phyloP scores from a whole-genome alignment of 2,888 invertebrate genomes.

The Thymelicus lineola region DNA sequence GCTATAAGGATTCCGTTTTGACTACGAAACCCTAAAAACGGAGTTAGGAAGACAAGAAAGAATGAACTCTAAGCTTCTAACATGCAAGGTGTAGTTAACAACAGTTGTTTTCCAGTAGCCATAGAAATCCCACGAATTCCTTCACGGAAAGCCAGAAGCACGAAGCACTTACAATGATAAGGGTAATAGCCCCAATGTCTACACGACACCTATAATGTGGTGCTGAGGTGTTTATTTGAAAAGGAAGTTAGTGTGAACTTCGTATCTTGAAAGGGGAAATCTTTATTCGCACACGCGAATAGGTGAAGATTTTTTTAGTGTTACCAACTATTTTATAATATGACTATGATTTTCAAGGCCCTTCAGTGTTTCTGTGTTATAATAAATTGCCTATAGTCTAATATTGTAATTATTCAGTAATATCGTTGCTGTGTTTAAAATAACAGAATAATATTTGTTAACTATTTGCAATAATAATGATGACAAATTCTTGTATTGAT shows the following conservation, averaged over 20 bases:
- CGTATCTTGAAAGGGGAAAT: conserved; percentile 17
- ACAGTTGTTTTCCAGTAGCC: conserved; percentile 53
- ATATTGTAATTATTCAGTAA: too few relatives aligned
- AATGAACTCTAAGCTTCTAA: conserved; percentile 40
- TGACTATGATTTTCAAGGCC: too few relatives aligned
- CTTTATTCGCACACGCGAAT: conserved; percentile 3
- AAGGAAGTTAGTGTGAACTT: conserved; percentile 39
- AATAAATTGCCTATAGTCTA: too few relatives aligned
- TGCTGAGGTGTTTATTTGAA: conserved; percentile 40
- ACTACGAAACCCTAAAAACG: background rate
- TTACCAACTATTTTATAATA: too few relatives aligned
- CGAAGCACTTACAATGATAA: conserved; percentile 57
- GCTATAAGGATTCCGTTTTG: too few relatives aligned
- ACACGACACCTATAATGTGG: conserved; percentile 37
- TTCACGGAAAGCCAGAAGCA: conserved; percentile 58
- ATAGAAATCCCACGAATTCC: conserved; percentile 57
- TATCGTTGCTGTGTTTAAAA: too few relatives aligned
- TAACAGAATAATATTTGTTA: too few relatives aligned
- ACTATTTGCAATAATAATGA: too few relatives aligned
- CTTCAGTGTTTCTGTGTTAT: too few relatives aligned
- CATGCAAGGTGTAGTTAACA: conserved; percentile 46
- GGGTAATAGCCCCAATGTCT: conserved; percentile 53
- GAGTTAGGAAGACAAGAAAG: conserved; percentile 37
- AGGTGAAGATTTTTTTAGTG: background rate
- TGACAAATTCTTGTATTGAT: too few relatives aligned